A percentile compares a stretch with the other conserved stretches of the same genome.
Evolutionary conservation across 1,140 invertebrate genomes (phyloP).

Genomic region (Chironomus tepperi): DNA sequence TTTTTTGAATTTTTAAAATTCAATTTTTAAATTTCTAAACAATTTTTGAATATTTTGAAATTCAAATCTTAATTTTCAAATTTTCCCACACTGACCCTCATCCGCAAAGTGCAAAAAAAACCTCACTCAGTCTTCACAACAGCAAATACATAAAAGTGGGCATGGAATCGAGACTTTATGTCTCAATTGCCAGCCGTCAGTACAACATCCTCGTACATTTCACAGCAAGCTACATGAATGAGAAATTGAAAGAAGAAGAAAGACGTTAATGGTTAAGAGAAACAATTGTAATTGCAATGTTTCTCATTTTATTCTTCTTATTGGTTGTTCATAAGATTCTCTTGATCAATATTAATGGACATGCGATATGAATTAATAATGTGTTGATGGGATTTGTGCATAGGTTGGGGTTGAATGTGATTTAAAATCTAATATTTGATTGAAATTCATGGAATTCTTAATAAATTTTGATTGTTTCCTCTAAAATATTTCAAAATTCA

Average conservation of each 20-base stretch:
- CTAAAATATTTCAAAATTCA: no score
- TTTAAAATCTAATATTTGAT: no score
- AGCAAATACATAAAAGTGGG: not conserved
- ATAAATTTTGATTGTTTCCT: no score
- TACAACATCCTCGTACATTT: not conserved
- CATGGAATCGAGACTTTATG: not conserved
- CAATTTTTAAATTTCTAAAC: no score
- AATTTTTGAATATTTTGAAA: no score
- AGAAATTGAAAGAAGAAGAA: no score
- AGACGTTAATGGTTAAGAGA: not conserved
- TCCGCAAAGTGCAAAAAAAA: not conserved
- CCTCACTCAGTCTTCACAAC: not conserved
- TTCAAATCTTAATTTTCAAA: no score
- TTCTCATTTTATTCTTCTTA: not conserved
- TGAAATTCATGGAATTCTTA: no score
- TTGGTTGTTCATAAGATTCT: constrained; percentile 5
- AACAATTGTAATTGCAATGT: constrained; percentile 13
- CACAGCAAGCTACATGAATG: not conserved
- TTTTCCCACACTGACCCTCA: no score
- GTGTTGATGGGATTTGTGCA: not conserved
- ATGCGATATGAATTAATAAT: constrained; percentile 23
- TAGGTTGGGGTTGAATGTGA: not conserved
- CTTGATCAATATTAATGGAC: not conserved
- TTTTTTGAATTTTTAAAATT: no score
- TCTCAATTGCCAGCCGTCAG: constrained; percentile 1